These are phyloP conservation scores for Hyperoplus immaculatus DNA, from an alignment of 2,797 vertebrate genomes.

Conservation along the genomic window DNA sequence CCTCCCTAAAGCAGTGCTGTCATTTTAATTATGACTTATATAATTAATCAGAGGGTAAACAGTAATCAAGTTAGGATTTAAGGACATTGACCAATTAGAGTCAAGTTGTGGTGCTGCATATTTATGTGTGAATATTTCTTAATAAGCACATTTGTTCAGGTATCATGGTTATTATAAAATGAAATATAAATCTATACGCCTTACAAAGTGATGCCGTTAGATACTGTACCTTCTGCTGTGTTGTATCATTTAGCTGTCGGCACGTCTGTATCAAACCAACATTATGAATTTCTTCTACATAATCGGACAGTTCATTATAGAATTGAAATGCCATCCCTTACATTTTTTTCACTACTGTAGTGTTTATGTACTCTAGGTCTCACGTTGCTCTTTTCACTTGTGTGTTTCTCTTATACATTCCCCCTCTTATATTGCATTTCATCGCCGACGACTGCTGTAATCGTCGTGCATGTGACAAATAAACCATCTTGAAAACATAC, in stretches of 20 bases:
- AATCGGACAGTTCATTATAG: not conserved
- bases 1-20: conserved; percentile 32
- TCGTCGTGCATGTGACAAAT: no score
- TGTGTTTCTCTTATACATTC: no score
- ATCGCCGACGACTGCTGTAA: no score
- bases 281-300: not conserved
- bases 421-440: no score
- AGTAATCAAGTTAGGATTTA: conserved; percentile 35
- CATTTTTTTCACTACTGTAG: no score
- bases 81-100: conserved; percentile 30
- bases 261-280: not conserved
- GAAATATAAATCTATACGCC: not conserved
- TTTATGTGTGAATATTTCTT: conserved; percentile 17
- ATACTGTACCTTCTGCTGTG: not conserved
- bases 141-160: not conserved
- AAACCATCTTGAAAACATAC: not conserved
- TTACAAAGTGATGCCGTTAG: not conserved
- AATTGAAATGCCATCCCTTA: no score
- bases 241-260: not conserved
- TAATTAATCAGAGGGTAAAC: conserved; percentile 63
- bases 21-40: conserved; percentile 48
- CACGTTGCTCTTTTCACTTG: no score
- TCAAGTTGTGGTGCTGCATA: conserved; percentile 4
- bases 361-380: no score
- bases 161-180: not conserved